These are phyloP conservation scores for Dolichopus griseipennis DNA, from an alignment of 2,888 invertebrate species.

Conservation along the genomic window DNA sequence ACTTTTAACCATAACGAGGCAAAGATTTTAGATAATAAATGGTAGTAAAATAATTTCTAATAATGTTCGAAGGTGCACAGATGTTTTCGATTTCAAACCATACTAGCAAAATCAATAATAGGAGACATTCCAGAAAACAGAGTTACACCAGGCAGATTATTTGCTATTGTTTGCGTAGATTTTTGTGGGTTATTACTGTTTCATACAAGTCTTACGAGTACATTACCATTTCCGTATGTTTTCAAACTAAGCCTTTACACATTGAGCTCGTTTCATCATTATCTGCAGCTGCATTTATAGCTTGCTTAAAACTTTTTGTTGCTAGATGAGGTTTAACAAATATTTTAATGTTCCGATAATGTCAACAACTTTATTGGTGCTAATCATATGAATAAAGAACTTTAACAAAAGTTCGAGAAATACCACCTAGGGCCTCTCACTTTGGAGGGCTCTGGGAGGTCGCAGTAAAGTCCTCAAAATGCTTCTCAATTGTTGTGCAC, in stretches of 20 bases:
- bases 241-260: neutral
- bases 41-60: neutral
- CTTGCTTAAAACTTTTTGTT: too few species aligned
- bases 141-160: constrained; percentile 1
- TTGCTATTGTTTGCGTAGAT: constrained; percentile 7
- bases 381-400: too few species aligned
- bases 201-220: neutral
- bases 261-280: neutral
- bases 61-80: neutral
- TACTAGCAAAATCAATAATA: neutral
- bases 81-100: neutral
- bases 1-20: neutral
- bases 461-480: too few species aligned
- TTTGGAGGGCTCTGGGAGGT: too few species aligned
- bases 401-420: too few species aligned
- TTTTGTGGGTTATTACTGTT: constrained; percentile 8
- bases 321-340: too few species aligned
- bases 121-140: neutral
- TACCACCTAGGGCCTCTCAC: too few species aligned
- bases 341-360: too few species aligned
- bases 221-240: neutral
- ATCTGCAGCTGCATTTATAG: neutral
- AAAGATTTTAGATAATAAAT: constrained; percentile 8
- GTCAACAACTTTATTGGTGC: too few species aligned
- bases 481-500: too few species aligned